Evolutionary conservation across 1,140 invertebrate species (phyloP), one percentile per base, ranked within the genome.

Genomic region (Zaprionus ornatus): DNA sequence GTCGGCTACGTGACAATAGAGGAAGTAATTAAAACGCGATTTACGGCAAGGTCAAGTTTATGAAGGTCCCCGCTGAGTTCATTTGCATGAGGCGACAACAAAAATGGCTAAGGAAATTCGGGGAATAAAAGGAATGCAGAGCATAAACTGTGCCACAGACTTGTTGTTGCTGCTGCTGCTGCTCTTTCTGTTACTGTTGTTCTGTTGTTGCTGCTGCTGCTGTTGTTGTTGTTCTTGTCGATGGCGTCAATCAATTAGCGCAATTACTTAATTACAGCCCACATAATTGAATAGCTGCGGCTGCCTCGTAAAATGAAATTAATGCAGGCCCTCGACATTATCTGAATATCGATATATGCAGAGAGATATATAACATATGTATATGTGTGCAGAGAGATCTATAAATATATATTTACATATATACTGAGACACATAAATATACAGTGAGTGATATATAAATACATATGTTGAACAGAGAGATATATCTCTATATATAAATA

Each of bases 21-120:
- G 84, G 84, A 87, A 87, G 84, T 87, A 87, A 87, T 87, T 87
- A 87, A 90, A 87, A 88, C 85, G 77, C 84, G 80, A 87, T 87
- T 87, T 80, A 88, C 74, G 80, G 67, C 84, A 87, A 87, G 84
- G 84, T 87, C 84, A 87, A 88, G 84, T 84, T 87, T 87, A 84
- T 87, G 84, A 90, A 87, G 84, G 84, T 87, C 77, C 2, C n/a
- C 66, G 55, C 63, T 10, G 69, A 84, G 83, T 87, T 87, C 83
- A 88, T 87, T 87, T 87, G 80, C 83, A 84, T 82, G 60, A 71
- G 37, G 35, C 19, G 19, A 35, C 17, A 23, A 13, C 12, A 29
- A 23, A 23, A 50, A 23, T 52, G 25, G 52, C 12, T 2, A 54
- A 57, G 42, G 42, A 56, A 57, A 42, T 27, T 17, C 40, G 35